phyloP scores from a whole-genome alignment of 2,797 vertebrate species.

The Chelonia mydas region DNA sequence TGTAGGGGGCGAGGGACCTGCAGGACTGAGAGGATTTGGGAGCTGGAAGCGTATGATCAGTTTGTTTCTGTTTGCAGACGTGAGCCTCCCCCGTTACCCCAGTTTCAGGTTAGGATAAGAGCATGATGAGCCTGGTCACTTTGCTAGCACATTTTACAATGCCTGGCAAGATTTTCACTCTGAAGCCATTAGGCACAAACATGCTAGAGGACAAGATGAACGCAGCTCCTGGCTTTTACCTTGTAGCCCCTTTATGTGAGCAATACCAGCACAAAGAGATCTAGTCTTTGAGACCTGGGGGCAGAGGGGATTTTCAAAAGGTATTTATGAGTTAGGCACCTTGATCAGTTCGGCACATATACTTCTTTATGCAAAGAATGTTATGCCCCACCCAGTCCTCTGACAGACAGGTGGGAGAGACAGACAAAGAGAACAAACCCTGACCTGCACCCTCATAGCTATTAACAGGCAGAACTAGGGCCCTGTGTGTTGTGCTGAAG shows the following conservation, averaged over 20 bases:
- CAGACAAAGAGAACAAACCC: fast-evolving
- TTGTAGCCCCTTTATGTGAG: too few relatives aligned
- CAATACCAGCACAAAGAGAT: neutral
- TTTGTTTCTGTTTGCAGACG: too few relatives aligned
- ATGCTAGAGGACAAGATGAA: neutral
- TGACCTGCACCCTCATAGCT: neutral
- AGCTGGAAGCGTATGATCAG: too few relatives aligned
- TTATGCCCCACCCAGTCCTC: too few relatives aligned
- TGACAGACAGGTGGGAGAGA: too few relatives aligned
- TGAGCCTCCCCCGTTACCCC: too few relatives aligned
- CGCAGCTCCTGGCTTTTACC: neutral
- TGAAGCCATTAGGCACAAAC: neutral
- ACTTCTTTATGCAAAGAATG: neutral
- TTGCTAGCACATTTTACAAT: neutral
- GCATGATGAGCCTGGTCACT: neutral
- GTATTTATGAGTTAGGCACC: neutral
- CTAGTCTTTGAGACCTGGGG: too few relatives aligned
- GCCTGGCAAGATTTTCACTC: neutral
- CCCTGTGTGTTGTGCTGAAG: fast-evolving
- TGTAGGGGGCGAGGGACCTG: too few relatives aligned
- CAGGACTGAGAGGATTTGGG: too few relatives aligned
- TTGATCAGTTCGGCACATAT: neutral
- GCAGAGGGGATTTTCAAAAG: neutral
- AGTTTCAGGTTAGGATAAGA: neutral
- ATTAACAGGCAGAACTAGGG: neutral